Evolutionary conservation across 2,113 vertebrate genomes (phyloP).

Genomic region (Scatophagus argus): DNA sequence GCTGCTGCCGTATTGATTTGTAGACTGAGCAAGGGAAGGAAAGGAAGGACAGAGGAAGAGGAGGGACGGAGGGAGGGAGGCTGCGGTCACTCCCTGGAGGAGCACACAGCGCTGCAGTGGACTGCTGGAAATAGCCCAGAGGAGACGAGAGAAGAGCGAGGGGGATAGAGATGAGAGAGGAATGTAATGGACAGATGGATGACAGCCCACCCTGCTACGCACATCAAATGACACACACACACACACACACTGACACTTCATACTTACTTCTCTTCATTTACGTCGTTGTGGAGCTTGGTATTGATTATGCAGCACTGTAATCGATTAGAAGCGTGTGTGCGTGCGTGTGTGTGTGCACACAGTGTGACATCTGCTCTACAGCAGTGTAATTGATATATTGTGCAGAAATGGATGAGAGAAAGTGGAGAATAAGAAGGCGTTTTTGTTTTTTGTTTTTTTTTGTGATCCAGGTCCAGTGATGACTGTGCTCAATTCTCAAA

Average conservation of each 20-base stretch:
- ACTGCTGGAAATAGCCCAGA: slow-evolving; percentile 76
- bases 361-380: slow-evolving; percentile 83
- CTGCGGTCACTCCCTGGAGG: slow-evolving; percentile 72
- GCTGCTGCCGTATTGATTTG: slow-evolving; percentile 81
- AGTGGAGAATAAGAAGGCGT: background rate
- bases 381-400: slow-evolving; percentile 85
- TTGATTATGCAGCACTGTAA: slow-evolving; percentile 85
- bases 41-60: slow-evolving; percentile 56
- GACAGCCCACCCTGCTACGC: slow-evolving; percentile 25
- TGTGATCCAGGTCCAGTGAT: background rate
- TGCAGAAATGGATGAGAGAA: slow-evolving; percentile 41
- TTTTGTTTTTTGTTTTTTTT: slow-evolving; percentile 13
- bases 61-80: slow-evolving; percentile 62
- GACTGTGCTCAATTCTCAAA: background rate
- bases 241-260: slow-evolving; percentile 21
- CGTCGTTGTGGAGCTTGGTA: slow-evolving; percentile 79
- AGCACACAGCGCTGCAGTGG: slow-evolving; percentile 73
- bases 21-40: slow-evolving; percentile 61
- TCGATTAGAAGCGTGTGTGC: slow-evolving; percentile 87
- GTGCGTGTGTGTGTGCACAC: slow-evolving; percentile 82
- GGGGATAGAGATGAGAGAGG: slow-evolving; percentile 36
- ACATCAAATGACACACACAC: slow-evolving; percentile 18
- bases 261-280: slow-evolving; percentile 81
- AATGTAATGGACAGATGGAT: slow-evolving; percentile 27
- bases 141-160: slow-evolving; percentile 34